Evolutionary conservation across 2,888 invertebrate species (phyloP), one percentile per base, ranked within the genome.

Genomic region (Spisula solida): DNA sequence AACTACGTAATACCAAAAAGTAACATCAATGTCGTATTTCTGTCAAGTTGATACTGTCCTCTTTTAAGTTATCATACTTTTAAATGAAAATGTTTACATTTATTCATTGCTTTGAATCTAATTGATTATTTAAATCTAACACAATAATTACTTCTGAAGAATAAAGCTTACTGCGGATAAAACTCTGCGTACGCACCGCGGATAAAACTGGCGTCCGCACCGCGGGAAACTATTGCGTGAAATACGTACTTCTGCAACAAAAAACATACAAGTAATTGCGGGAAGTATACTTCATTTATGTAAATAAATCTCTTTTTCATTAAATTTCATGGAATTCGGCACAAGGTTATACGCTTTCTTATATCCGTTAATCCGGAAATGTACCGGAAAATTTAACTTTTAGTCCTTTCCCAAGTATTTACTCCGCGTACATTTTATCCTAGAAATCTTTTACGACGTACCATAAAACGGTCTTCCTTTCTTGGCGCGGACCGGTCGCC

Each of bases 401-500:
- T 75, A 34, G 34, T 41, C 18, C 34, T 0, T 31, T 31, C 25
- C 25, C 18, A 34, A 75, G 16, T 47, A 47, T 60, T 66, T n/a
- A 18, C 20, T 51, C 81, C 80, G 80, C 31, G 18, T 34, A 14
- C 5, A n/a, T 41, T 20, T 86, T 66, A 66, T 85, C 80, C 4
- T 14, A 41, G 20, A 51, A 0, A 79, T 25, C 29, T 85, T 78
- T 92, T 88, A 85, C 92, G 92, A 85, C 92, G 80, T 89, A n/a
- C 56, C 75, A 70, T 48, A 56, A 70, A 86, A 34, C 84, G 66
- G 48, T 87, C 91, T 90, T 85, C 81, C 85, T 89, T 85, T 89
- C 88, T 90, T 90, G 92, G 91, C 91, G 93, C 93, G 93, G 92
- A 91, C 90, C 88, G 88, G 88, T 88, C 82, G 85, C 80, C 85